phyloP scores from a whole-genome alignment of 2,113 vertebrate genomes.

The Agelaius phoeniceus region DNA sequence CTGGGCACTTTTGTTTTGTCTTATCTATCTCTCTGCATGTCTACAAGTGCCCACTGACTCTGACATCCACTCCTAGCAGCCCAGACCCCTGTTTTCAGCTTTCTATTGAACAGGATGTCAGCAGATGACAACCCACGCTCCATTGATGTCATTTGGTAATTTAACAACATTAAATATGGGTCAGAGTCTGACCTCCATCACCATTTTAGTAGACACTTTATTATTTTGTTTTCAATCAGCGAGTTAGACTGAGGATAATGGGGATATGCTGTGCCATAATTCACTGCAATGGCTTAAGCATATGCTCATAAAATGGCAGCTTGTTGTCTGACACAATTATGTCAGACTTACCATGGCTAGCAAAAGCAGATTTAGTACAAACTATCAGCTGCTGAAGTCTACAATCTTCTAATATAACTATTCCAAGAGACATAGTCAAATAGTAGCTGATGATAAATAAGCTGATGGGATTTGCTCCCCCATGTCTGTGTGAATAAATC shows the following conservation, averaged over 20 bases:
- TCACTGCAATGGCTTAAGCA: slow-evolving; percentile 8
- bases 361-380: neutral
- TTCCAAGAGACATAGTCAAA: neutral
- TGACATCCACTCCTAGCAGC: neutral
- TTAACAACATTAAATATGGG: slow-evolving; percentile 14
- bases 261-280: neutral
- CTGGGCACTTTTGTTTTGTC: neutral
- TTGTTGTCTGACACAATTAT: slow-evolving; percentile 26
- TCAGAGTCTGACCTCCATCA: neutral
- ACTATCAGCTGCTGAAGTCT: neutral
- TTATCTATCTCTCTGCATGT: neutral
- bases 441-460: neutral
- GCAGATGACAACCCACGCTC: neutral
- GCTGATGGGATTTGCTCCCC: neutral
- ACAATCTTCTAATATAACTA: neutral
- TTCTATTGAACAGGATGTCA: neutral
- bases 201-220: neutral
- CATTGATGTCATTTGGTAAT: slow-evolving; percentile 2
- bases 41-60: neutral
- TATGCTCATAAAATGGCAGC: slow-evolving; percentile 6
- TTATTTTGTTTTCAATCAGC: slow-evolving; percentile 32
- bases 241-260: neutral
- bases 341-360: neutral
- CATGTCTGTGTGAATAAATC: neutral
- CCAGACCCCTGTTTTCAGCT: neutral